These are phyloP conservation scores for Ornithorhynchus anatinus DNA, from an alignment of 2,113 vertebrate species.

Conservation along the genomic window DNA sequence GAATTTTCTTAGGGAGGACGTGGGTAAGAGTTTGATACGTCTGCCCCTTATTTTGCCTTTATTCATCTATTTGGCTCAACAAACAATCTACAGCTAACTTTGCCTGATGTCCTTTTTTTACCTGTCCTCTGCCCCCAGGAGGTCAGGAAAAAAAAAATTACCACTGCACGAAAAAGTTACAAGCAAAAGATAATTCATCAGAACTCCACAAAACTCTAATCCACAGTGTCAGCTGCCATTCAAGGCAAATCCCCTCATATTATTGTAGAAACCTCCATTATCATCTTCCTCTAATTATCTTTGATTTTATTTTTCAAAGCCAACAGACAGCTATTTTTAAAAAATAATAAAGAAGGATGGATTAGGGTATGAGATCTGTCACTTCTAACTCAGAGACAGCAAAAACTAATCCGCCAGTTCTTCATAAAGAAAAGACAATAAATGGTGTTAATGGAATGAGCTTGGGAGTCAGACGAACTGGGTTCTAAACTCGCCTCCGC, in stretches of 20 bases:
- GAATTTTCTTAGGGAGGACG: too few species aligned
- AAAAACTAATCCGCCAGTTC: conserved; percentile 36
- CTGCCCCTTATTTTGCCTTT: not conserved
- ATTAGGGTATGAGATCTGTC: not conserved
- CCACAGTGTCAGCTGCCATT: conserved; percentile 31
- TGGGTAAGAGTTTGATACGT: too few species aligned
- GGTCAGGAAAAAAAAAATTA: too few species aligned
- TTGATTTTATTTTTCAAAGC: conserved; percentile 50
- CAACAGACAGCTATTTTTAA: conserved; percentile 43
- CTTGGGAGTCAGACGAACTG: too few species aligned
- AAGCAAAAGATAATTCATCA: conserved; percentile 16
- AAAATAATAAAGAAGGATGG: conserved; percentile 46
- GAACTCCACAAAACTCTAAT: not conserved
- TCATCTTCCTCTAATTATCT: conserved; percentile 26
- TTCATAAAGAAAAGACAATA: conserved; percentile 21
- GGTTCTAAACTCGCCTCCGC: too few species aligned
- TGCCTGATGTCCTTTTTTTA: too few species aligned
- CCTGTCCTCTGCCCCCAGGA: too few species aligned
- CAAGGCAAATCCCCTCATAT: not conserved
- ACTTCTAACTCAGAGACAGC: conserved; percentile 39
- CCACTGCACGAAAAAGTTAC: not conserved
- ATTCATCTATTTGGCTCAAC: conserved; percentile 8
- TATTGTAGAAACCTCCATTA: conserved; percentile 30
- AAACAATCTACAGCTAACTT: too few species aligned
- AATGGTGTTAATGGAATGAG: conserved; percentile 1